Percentiles rank a stretch among this genome's conserved stretches.
Conservation (phyloP, 1,140 invertebrate genomes). For the Drosophila lacteicornis region DNA sequence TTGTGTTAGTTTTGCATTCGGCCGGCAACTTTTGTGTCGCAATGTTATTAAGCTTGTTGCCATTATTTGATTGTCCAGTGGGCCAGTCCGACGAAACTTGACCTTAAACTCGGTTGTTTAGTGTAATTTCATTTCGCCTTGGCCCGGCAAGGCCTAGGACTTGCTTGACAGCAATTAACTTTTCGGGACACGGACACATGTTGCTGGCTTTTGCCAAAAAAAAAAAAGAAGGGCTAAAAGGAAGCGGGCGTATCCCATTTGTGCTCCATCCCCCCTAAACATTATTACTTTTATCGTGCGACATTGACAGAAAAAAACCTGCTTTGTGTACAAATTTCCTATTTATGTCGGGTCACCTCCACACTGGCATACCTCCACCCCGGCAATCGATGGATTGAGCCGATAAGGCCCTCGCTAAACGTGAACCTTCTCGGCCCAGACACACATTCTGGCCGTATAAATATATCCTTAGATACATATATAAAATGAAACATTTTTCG, state of each 20-base stretch:
- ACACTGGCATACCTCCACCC: neutral
- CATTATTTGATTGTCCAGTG: constrained; percentile 52
- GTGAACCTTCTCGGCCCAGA: constrained; percentile 2
- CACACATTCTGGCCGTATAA: constrained; percentile 1
- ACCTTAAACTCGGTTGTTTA: constrained; percentile 55
- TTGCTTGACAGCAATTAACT: constrained; percentile 55
- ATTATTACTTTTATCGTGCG: constrained; percentile 59
- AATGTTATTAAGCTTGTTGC: constrained; percentile 49
- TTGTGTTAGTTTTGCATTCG: constrained; percentile 45
- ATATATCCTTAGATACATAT: constrained; percentile 13
- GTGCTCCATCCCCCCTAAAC: neutral
- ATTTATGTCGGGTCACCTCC: constrained; percentile 55
- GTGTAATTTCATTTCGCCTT: constrained; percentile 48
- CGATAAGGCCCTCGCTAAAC: constrained; percentile 45
- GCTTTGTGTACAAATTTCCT: constrained; percentile 69
- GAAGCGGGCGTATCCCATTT: neutral
- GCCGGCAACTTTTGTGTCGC: constrained; percentile 27
- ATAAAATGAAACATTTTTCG: constrained; percentile 63
- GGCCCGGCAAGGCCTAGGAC: neutral
- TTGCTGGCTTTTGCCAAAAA: constrained; percentile 12
- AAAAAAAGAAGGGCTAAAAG: neutral
- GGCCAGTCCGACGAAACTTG: constrained; percentile 8
- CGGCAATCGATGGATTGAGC: constrained; percentile 51
- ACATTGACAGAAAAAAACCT: constrained; percentile 57
- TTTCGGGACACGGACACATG: constrained; percentile 47